phyloP scores from a whole-genome alignment of 2,113 vertebrate species.

The Ceyx cyanopectus region DNA sequence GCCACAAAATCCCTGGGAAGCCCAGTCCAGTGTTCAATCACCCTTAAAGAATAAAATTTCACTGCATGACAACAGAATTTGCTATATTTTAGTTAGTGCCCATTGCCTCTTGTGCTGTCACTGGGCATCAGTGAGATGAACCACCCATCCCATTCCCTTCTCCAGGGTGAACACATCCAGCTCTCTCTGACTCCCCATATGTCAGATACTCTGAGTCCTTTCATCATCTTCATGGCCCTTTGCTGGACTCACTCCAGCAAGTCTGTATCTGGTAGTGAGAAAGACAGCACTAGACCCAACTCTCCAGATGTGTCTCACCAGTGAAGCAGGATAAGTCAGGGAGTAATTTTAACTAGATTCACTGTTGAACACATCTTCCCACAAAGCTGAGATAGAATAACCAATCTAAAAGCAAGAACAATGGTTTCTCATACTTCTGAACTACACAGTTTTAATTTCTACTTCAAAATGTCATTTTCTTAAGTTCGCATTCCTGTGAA shows the following conservation, averaged over 20 bases:
- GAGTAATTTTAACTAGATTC: constrained; percentile 18
- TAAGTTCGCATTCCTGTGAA: not conserved
- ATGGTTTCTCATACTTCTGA: not conserved
- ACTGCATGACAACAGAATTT: not conserved
- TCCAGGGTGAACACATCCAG: not conserved
- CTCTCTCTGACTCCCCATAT: not conserved
- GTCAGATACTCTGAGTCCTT: not conserved
- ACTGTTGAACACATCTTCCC: not conserved
- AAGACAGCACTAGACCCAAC: not conserved
- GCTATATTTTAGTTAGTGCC: not conserved
- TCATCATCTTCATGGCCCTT: not conserved
- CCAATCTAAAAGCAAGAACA: not conserved
- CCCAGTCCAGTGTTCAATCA: not conserved
- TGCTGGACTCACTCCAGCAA: not conserved
- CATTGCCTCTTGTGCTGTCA: not conserved
- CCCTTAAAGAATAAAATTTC: not conserved
- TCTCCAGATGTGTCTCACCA: not conserved
- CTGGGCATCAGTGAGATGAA: not conserved
- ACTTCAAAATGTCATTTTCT: not conserved
- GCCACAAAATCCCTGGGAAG: not conserved
- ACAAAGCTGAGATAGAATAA: not conserved
- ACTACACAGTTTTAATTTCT: not conserved
- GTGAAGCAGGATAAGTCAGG: not conserved
- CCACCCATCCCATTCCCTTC: too few species aligned
- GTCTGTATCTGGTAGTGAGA: not conserved